Percentiles rank a stretch among this genome's conserved stretches.
Evolutionary conservation across 2,797 vertebrate genomes (phyloP).

Genomic region (Rallus crepitans): DNA sequence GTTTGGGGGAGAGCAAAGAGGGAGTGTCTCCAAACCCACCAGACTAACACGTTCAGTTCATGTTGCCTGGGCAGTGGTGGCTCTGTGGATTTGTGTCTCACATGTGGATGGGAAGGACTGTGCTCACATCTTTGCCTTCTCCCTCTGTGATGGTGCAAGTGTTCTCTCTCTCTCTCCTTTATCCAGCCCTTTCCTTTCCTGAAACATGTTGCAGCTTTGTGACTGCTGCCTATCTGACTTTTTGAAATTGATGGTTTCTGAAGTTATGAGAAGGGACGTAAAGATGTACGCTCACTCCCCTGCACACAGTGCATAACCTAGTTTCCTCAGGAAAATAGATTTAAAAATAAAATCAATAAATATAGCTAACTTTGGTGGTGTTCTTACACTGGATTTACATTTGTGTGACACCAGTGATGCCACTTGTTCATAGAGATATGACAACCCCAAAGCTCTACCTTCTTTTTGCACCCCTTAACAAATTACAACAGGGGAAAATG

Average conservation of each 20-base stretch:
- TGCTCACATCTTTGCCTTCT: background rate
- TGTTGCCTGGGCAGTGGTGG: fast-evolving
- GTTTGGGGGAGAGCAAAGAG: background rate
- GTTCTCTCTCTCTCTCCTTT: background rate
- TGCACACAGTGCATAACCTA: background rate
- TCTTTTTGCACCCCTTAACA: background rate
- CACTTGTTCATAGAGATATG: background rate
- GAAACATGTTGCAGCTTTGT: background rate
- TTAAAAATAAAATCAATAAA: background rate
- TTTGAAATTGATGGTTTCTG: background rate
- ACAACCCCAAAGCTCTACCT: background rate
- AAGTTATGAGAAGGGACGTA: background rate
- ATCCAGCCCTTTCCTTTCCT: background rate
- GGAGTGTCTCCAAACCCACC: background rate
- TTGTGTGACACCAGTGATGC: background rate
- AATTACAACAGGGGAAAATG: background rate
- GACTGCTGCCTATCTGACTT: background rate
- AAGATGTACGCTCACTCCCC: background rate
- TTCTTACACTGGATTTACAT: background rate
- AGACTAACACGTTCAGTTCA: background rate
- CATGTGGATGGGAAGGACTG: fast-evolving
- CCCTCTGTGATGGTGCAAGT: fast-evolving
- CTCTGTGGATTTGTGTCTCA: background rate
- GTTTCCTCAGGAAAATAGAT: background rate
- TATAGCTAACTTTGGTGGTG: background rate